phyloP scores from a whole-genome alignment of 2,113 vertebrate genomes.

The Microtus pennsylvanicus region DNA sequence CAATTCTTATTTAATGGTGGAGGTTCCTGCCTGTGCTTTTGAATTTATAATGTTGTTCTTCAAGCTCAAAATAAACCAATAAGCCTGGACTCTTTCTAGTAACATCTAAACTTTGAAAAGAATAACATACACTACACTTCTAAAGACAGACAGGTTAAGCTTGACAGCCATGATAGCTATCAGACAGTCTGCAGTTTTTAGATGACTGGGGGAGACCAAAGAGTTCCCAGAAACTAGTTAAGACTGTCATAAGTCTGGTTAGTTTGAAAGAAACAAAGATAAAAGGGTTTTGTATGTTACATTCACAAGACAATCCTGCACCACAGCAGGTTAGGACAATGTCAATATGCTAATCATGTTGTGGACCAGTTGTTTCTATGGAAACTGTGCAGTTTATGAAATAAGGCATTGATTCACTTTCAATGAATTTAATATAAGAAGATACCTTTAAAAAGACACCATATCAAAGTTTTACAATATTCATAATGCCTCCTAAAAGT shows the following conservation, averaged over 20 bases:
- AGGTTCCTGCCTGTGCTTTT: background rate
- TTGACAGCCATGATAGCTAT: background rate
- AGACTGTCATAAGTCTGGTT: background rate
- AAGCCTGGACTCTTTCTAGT: background rate
- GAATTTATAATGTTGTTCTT: background rate
- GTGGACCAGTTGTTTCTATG: background rate
- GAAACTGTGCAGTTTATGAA: constrained; percentile 12
- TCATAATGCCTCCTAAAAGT: background rate
- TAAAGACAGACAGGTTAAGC: background rate
- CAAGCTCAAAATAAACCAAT: background rate
- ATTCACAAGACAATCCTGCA: constrained; percentile 28
- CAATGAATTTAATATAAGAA: constrained; percentile 35
- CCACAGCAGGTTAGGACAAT: background rate
- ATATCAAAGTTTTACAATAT: background rate
- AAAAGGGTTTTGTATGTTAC: background rate
- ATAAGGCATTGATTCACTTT: background rate
- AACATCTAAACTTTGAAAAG: constrained; percentile 41
- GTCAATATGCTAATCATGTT: constrained; percentile 14
- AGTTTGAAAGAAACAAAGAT: background rate
- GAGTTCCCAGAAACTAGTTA: background rate
- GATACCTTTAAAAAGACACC: background rate
- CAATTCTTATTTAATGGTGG: background rate
- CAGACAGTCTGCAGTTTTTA: background rate
- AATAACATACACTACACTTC: background rate
- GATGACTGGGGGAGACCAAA: background rate